Evolutionary conservation across 2,797 vertebrate species (phyloP).

Genomic region (Halcyon badia): DNA sequence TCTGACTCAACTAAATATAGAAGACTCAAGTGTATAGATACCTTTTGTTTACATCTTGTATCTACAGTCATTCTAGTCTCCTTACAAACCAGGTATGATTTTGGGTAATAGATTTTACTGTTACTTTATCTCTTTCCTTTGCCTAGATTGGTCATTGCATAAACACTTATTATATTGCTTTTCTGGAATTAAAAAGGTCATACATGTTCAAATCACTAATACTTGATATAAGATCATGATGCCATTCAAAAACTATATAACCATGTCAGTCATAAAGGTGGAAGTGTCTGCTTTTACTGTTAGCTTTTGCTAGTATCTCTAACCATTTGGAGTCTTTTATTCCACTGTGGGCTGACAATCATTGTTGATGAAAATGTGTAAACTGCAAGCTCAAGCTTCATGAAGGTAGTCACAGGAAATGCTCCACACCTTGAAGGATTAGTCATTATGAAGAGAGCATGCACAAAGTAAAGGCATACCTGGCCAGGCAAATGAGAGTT

Average conservation of each 20-base stretch:
- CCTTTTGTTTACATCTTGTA: neutral
- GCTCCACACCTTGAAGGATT: neutral
- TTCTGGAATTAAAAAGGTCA: neutral
- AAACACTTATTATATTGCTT: neutral
- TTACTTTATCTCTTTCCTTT: neutral
- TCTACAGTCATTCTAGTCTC: neutral
- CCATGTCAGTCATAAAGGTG: neutral
- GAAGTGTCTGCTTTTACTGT: neutral
- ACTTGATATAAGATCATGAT: neutral
- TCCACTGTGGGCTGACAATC: neutral
- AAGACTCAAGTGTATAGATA: neutral
- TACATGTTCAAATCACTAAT: neutral
- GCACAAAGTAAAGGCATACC: neutral
- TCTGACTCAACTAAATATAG: neutral
- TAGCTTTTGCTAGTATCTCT: neutral
- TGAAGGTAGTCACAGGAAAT: neutral
- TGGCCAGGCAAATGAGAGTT: neutral
- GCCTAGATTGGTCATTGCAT: neutral
- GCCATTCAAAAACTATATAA: neutral
- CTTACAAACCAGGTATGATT: neutral
- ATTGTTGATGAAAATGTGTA: neutral
- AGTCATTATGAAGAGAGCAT: neutral
- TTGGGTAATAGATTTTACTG: neutral
- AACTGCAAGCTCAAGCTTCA: neutral
- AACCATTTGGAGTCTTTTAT: neutral